A percentile compares a stretch with the other conserved stretches of the same genome.
Evolutionary conservation across 2,888 invertebrate genomes (phyloP).

Genomic region (Eupithecia subumbrata): DNA sequence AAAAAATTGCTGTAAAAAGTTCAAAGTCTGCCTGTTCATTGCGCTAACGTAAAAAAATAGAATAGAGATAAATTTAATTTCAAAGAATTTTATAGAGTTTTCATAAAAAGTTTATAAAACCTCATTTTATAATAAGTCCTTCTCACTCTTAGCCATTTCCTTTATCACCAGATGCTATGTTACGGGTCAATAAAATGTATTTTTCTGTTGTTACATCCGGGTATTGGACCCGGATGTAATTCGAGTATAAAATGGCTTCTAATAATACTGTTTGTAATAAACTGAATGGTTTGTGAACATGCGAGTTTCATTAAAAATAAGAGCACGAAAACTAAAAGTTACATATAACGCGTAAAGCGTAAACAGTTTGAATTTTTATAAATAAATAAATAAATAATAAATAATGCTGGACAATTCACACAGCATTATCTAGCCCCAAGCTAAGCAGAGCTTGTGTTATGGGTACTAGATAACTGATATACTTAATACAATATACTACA

Average conservation of each 20-base stretch:
- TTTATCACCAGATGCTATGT: constrained; percentile 23
- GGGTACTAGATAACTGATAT: too few species aligned
- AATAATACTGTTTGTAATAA: constrained; percentile 31
- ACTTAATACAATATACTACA: too few species aligned
- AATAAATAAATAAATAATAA: too few species aligned
- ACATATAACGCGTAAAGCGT: neutral
- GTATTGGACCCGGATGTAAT: constrained; percentile 15
- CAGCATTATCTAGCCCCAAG: too few species aligned
- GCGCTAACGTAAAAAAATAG: too few species aligned
- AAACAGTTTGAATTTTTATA: too few species aligned
- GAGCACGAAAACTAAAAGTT: neutral
- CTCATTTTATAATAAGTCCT: neutral
- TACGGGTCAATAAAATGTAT: constrained; percentile 30
- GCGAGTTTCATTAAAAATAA: constrained; percentile 17
- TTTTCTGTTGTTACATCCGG: constrained; percentile 15
- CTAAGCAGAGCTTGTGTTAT: too few species aligned
- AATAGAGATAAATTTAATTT: too few species aligned
- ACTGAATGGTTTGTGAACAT: constrained; percentile 21
- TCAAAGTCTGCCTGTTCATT: too few species aligned
- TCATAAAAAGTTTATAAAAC: neutral
- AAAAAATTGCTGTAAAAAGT: too few species aligned
- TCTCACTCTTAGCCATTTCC: constrained; percentile 15
- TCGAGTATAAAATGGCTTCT: constrained; percentile 27
- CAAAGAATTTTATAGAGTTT: too few species aligned
- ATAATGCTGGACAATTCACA: too few species aligned